These are phyloP conservation scores for Corticium candelabrum DNA, from an alignment of 37 sponge, comb jelly and placozoan species.

Conservation along the genomic window DNA sequence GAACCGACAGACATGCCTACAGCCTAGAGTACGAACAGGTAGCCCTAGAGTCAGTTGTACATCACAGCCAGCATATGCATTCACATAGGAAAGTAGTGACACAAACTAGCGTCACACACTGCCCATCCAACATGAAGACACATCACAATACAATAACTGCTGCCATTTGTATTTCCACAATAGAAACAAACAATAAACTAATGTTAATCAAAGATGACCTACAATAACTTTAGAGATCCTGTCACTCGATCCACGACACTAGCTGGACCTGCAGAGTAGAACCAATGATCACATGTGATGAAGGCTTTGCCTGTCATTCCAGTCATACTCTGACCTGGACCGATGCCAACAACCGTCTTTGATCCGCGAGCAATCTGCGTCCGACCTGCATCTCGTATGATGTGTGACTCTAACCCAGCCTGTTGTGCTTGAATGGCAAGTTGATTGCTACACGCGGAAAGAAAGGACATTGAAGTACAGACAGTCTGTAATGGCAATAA, in stretches of 20 bases:
- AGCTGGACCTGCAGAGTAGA: constrained; percentile 28
- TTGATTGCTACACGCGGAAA: background rate
- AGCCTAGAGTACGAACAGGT: too few species aligned
- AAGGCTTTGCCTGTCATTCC: background rate
- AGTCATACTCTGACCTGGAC: constrained; percentile 60
- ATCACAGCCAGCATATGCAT: too few species aligned
- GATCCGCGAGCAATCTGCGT: constrained; percentile 98
- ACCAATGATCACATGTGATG: background rate
- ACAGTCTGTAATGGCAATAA: constrained; percentile 13
- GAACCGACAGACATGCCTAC: too few species aligned
- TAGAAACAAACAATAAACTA: too few species aligned
- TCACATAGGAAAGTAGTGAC: too few species aligned
- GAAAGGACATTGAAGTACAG: background rate
- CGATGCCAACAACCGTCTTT: constrained; percentile 83
- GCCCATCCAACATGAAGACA: too few species aligned
- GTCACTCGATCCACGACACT: constrained; percentile 54
- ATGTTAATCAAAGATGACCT: too few species aligned
- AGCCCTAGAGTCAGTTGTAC: too few species aligned
- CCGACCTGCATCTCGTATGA: constrained; percentile 89
- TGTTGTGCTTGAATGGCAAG: background rate
- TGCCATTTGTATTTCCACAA: too few species aligned
- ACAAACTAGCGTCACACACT: too few species aligned
- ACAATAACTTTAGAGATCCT: constrained; percentile 83
- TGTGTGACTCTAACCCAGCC: constrained; percentile 50
- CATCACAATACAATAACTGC: too few species aligned